phyloP scores from a whole-genome alignment of 2,888 invertebrate genomes.

The Pristionchus arcanus region DNA sequence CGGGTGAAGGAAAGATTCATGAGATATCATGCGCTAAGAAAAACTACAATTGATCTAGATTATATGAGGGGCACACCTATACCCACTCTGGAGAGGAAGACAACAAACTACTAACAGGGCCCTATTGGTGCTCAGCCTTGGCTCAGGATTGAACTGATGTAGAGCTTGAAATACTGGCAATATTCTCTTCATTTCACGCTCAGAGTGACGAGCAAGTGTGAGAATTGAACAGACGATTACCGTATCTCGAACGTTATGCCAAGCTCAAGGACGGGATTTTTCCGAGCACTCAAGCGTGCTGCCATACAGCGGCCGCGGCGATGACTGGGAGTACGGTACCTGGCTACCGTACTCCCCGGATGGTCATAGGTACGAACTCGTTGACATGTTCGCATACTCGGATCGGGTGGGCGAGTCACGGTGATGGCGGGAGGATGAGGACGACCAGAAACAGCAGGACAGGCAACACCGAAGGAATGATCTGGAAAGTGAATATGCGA shows the following conservation, averaged over 20 bases:
- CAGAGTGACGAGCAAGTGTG: no score
- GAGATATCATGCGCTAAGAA: background rate
- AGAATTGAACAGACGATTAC: no score
- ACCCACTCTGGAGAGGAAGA: background rate
- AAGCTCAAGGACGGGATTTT: background rate
- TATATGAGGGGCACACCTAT: background rate
- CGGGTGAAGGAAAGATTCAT: background rate
- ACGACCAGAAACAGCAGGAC: background rate
- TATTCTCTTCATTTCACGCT: no score
- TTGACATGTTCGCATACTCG: slow-evolving; percentile 52
- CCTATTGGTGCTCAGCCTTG: background rate
- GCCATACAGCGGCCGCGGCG: background rate
- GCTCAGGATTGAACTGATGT: background rate
- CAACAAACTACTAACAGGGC: background rate
- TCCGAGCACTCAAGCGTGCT: background rate
- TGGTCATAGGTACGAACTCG: slow-evolving; percentile 36
- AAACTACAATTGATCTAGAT: background rate
- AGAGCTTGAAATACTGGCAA: no score
- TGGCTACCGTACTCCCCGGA: slow-evolving; percentile 28
- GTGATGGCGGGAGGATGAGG: background rate
- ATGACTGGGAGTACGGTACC: background rate
- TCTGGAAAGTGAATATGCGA: background rate
- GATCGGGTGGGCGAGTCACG: background rate
- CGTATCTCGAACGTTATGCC: no score
- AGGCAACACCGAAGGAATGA: slow-evolving; percentile 7